Conservation (phyloP, 1,140 invertebrate genomes). For the Diabrotica undecimpunctata region DNA sequence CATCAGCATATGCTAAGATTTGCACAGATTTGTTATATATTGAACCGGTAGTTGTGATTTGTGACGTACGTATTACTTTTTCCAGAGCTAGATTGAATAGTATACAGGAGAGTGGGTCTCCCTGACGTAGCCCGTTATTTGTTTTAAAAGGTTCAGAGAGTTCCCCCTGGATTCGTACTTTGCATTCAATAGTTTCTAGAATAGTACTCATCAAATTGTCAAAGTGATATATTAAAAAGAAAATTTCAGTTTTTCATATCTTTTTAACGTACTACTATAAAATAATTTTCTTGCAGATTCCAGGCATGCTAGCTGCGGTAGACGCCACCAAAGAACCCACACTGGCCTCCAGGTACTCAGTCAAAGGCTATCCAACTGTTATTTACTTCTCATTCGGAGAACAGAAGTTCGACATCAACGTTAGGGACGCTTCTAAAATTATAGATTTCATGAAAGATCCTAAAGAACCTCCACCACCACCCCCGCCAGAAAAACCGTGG, state of each 20-base stretch:
- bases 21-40: too few species aligned
- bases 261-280: neutral
- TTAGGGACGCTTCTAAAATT: conserved; percentile 72
- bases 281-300: conserved; percentile 50
- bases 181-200: too few species aligned
- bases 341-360: conserved; percentile 63
- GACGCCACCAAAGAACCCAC: conserved; percentile 75
- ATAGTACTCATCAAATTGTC: neutral
- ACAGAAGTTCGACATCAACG: conserved; percentile 71
- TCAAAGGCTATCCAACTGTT: conserved; percentile 81
- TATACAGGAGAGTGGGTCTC: too few species aligned
- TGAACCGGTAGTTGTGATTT: too few species aligned
- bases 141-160: too few species aligned
- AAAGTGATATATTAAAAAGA: neutral
- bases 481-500: conserved; percentile 76
- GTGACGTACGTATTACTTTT: too few species aligned
- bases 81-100: too few species aligned
- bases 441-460: conserved; percentile 79
- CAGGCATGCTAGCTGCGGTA: conserved; percentile 72
- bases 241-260: neutral
- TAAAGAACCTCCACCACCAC: conserved; percentile 76
- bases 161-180: too few species aligned
- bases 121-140: too few species aligned
- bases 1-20: too few species aligned
- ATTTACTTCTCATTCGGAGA: conserved; percentile 77